Base-by-base conservation (phyloP, 2,888 invertebrate species). In the Drosophila eohydei region DNA sequence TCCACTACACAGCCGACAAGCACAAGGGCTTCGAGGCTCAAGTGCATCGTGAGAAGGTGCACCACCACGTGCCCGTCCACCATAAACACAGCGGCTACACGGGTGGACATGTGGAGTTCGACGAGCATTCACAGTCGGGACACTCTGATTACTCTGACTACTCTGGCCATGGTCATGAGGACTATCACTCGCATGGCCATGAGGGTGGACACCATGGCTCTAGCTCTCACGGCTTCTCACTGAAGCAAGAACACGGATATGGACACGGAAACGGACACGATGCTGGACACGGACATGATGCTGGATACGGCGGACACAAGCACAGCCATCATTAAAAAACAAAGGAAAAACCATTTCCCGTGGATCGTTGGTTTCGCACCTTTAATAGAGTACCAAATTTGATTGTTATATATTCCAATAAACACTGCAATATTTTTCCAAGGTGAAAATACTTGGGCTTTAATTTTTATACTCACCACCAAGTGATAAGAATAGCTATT, bases 1-100 rank as follows among this genome's bases (percentile, higher is more conserved):
- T 90, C 70, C 82, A 88, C 78, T 90, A 91, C 50, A 89, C 89
- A 0, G 90, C 91, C 34, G 90, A 91, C 55, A 91, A 91, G 65
- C 91, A 90, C 67, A 88, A 80, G 71, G 90, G 90, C 2, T 90
- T 91, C 77, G 78, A 90, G 68, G 91, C 91, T 0, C 78, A 80
- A 1, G 90, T 90, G 12, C 80, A 79, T 16, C 83, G 88, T 40
- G 90, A 90, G 68, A 88, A 88, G 43, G 50, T 84, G 44, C 83
- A 87, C 38, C 80, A 89, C 38, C 70, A 70, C 41, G 76, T 67
- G 11, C 62, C 74, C 9, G 77, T 58, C 26, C 86, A 89, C 28
- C 83, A 86, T 44, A 79, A 73, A n/a, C 87, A 87, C 71, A 77
- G 75, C 46, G 87, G 87, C 55, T 83, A 87, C 14, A 81, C 78